These are phyloP conservation scores for Scaptomyza pallida DNA, from an alignment of 1,140 invertebrate genomes.

Conservation along the genomic window DNA sequence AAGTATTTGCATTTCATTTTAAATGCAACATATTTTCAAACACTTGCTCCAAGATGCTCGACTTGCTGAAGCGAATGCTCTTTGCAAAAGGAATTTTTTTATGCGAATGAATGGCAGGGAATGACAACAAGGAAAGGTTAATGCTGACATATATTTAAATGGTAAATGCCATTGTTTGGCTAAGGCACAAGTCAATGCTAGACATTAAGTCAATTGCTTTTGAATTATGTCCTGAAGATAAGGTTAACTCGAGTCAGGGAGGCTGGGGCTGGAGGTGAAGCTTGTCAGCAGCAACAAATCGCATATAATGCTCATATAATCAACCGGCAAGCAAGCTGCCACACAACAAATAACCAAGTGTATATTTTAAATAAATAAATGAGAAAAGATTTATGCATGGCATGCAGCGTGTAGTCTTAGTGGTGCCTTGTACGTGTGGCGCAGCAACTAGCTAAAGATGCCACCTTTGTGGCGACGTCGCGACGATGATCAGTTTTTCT, in stretches of 20 bases:
- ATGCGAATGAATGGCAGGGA: neutral
- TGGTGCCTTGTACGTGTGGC: conserved; percentile 44
- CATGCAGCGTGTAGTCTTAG: conserved; percentile 65
- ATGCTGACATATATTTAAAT: neutral
- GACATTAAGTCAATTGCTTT: conserved; percentile 42
- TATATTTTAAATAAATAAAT: conserved; percentile 66
- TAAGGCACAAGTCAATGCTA: conserved; percentile 21
- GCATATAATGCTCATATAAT: conserved; percentile 68
- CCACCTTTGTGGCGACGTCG: conserved; percentile 55
- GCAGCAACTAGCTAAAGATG: conserved; percentile 56
- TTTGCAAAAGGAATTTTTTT: neutral
- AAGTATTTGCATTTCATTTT: conserved; percentile 26
- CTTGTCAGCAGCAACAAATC: conserved; percentile 64
- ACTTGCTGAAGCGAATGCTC: conserved; percentile 9
- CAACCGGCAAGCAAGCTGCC: conserved; percentile 21
- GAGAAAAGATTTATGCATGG: conserved; percentile 77
- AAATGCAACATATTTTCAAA: conserved; percentile 14
- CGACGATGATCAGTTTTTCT: conserved; percentile 35
- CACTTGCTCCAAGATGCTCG: neutral
- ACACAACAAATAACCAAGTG: conserved; percentile 14
- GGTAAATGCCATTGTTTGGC: conserved; percentile 10
- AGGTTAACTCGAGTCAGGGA: conserved; percentile 13
- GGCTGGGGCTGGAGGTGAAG: conserved; percentile 11
- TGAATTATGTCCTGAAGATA: conserved; percentile 25
- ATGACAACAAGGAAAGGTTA: neutral